Evolutionary conservation across 2,888 invertebrate species (phyloP), one percentile per base, ranked within the genome.

Genomic region (Lasioglossum oenotherae): DNA sequence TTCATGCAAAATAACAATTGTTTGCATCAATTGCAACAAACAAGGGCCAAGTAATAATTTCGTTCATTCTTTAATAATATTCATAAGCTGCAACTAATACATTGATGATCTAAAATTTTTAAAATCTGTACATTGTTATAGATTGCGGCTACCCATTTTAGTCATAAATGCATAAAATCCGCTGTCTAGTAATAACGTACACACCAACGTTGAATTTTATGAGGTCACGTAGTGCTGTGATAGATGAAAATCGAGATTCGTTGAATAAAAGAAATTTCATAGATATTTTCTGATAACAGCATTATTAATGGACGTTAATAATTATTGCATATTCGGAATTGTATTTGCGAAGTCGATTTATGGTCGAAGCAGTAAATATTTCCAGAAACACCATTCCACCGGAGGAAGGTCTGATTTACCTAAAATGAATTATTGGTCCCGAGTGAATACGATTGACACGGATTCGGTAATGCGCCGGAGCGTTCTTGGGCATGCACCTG

Each of bases 401-500:
- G 41, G 12, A 71, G 31, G 27, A 74, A n/a, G 44, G 4, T 27
- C 27, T 19, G 46, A 74, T 49, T 74, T 49, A 31, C 46, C 38
- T 57, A 23, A 57, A 57, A 74, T 74, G 35, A 38, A 74, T 74
- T 57, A 74, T 57, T 74, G 27, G 14, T n/a, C 57, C 23, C 38
- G 38, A 38, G 46, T 8, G 49, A 41, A 80, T 31, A 46, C 67
- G 82, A 82, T 53, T n/a, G 74, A 53, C 49, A 46, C 49, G n/a
- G 60, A 60, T 60, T 60, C 10, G 31, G n/a, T 78, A 74, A 80
- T 85, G 80, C 67, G 67, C 10, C 49, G 67, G 46, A 53, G 49
- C n/a, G 67, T 74, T 81, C 81, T 77, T 74, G 77, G n/a, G 72
- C 46, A 67, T 53, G 69, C 64, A 57, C 14, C 64, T 23, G 57